phyloP scores from a whole-genome alignment of 2,888 invertebrate species.

The Argyresthia albistria region DNA sequence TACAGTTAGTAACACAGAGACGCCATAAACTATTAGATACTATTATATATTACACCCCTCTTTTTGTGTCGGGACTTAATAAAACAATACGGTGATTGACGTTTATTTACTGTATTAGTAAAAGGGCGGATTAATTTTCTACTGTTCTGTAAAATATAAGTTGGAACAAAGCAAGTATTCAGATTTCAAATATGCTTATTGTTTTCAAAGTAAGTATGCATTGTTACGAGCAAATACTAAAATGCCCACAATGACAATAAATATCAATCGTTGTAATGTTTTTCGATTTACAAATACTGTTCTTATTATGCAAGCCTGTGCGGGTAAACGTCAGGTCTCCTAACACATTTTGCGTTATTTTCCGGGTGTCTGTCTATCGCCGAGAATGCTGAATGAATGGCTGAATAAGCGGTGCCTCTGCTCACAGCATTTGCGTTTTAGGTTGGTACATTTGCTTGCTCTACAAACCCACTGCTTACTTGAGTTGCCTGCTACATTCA shows the following conservation, averaged over 20 bases:
- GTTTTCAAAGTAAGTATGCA: too few relatives aligned
- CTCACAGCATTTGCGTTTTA: conserved; percentile 66
- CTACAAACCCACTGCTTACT: background rate
- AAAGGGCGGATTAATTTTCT: background rate
- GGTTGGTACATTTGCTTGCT: conserved; percentile 61
- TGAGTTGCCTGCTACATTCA: background rate
- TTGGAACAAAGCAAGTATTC: background rate
- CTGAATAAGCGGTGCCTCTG: conserved; percentile 59
- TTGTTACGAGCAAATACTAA: conserved; percentile 12
- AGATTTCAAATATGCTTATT: too few relatives aligned
- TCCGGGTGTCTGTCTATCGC: conserved; percentile 42
- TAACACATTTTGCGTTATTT: conserved; percentile 57
- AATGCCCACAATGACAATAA: conserved; percentile 10
- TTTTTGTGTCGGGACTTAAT: conserved; percentile 15
- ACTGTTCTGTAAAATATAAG: background rate
- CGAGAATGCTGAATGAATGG: conserved; percentile 43
- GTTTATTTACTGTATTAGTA: conserved; percentile 11
- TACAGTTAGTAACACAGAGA: too few relatives aligned
- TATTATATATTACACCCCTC: too few relatives aligned
- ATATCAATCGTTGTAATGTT: background rate
- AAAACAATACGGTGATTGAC: conserved; percentile 53
- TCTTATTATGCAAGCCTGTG: conserved; percentile 15
- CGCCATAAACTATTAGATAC: too few relatives aligned
- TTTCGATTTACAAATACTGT: too few relatives aligned
- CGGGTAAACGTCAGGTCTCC: conserved; percentile 24